A percentile compares a stretch with the other conserved stretches of the same genome.
These are phyloP conservation scores for Aplocera efformata DNA, from an alignment of 2,888 invertebrate species.

Conservation along the genomic window DNA sequence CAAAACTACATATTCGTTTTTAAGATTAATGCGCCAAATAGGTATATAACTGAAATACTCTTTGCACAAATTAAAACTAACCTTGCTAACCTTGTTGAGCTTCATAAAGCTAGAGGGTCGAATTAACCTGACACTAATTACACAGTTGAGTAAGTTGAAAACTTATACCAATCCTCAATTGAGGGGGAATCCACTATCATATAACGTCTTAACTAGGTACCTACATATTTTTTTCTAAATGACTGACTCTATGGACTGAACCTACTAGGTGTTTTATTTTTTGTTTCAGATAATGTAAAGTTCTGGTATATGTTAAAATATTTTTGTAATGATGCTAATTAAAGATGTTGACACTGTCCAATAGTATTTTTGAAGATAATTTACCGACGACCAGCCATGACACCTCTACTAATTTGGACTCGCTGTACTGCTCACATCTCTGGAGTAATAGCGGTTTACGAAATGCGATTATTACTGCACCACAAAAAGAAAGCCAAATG, in stretches of 20 bases:
- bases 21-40: no score
- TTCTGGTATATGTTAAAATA: not conserved
- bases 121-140: slow-evolving; percentile 29
- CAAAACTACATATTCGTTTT: no score
- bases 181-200: slow-evolving; percentile 1
- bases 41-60: no score
- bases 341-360: slow-evolving; percentile 56
- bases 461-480: slow-evolving; percentile 52
- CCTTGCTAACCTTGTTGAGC: slow-evolving; percentile 6
- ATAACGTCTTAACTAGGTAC: not conserved
- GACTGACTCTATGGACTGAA: no score
- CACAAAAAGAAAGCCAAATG: slow-evolving; percentile 46
- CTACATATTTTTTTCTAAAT: no score
- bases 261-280: no score
- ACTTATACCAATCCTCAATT: slow-evolving; percentile 8
- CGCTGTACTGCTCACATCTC: slow-evolving; percentile 65
- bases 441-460: slow-evolving; percentile 63
- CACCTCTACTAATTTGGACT: slow-evolving; percentile 57
- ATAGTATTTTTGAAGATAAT: slow-evolving; percentile 43
- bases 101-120: slow-evolving; percentile 14
- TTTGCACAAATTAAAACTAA: no score
- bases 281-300: slow-evolving; percentile 13
- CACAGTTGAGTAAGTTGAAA: slow-evolving; percentile 34
- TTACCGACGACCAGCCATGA: slow-evolving; percentile 43
- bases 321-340: slow-evolving; percentile 24